Evolutionary conservation across 2,888 invertebrate species (phyloP), one percentile per base, ranked within the genome.

Genomic region (Papilio gigon): DNA sequence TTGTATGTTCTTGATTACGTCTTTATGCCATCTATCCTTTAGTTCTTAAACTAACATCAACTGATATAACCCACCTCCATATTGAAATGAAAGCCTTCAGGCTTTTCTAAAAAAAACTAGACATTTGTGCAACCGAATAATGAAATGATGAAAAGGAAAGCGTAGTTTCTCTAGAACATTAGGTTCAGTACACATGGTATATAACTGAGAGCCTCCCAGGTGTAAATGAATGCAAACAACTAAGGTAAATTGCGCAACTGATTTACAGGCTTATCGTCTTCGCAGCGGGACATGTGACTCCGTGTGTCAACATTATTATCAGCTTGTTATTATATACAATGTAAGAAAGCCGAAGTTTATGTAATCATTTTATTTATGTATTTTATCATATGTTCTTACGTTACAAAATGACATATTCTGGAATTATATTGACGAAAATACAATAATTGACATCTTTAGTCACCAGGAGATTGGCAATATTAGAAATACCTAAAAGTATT

Each of bases 281-380:
- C 14, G 33, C 50, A 33, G 35, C 50, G 22, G 47, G 47, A 44
- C 11, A 5, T 37, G 8, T 25, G 12, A 25, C 25, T 33, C 27
- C 64, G 53, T 53, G 53, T 64, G 27, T 25, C n/a, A 25, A 1
- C 8, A 37, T 27, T 27, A 37, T 64, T 64, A 64, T 37, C 53
- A 37, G 22, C 64, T 64, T 35, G 53, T 64, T 64, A 64, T 14
- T 20, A 47, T 30, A 30, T 56, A 56, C 53, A 56, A 56, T 53
- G 53, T 50, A 50, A 53, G 33, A 50, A 64, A 64, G 53, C 30
- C n/a, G 9, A 56, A 17, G 30, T 56, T 56, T 56, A 56, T 56
- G 17, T 56, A 27, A 56, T 56, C 25, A n/a, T 56, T 56, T 30
- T 25, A 53, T 53, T 30, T 30, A 30, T 30, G n/a, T 56, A 56